Evolutionary conservation across 2,888 invertebrate genomes (phyloP), one percentile per base, ranked within the genome.

Genomic region (Erebia epiphron): DNA sequence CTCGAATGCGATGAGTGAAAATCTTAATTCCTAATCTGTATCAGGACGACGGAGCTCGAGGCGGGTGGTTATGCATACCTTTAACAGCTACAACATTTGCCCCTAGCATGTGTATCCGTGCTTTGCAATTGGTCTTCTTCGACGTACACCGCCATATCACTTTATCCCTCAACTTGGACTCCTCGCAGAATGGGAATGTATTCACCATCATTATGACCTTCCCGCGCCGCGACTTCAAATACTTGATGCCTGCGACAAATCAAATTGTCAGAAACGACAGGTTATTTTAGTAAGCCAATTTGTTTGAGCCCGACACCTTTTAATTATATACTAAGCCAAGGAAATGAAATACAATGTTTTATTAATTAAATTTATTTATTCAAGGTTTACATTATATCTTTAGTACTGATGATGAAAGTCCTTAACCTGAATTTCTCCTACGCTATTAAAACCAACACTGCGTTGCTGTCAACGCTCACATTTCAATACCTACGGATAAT

Each of bases 131-230:
- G 0, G 93, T 93, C 83, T 94, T 94, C 86, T 94, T 94, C 10
- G 94, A 94, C 50, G 94, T 94, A 77, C 94, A 94, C 63, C 94
- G 84, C 94, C 94, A 94, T 75, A 94, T 94, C 62, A 94, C 93
- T 78, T 94, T 94, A 77, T 93, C 93, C 72, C 93, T 81, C 80
- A 94, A 79, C 79, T 93, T 93, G 2, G 94, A 94, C 82, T 94
- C 94, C 79, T 94, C 94, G 79, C 94, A 94, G 81, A 94, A 94
- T 5, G 94, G 93, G 77, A 94, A 94, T 62, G 93, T 94, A 78
- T 94, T 94, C 83, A 94, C 93, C 91, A 94, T 91, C 93, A 94
- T 94, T 75, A 94, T 92, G 65, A 94, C 87, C 80, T 94, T 94
- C 70, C 94, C 94, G 58, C 93, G 93, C 1, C 94, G 88, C 49